Conservation (phyloP, 1,140 invertebrate species). For the Epicauta chinensis region DNA sequence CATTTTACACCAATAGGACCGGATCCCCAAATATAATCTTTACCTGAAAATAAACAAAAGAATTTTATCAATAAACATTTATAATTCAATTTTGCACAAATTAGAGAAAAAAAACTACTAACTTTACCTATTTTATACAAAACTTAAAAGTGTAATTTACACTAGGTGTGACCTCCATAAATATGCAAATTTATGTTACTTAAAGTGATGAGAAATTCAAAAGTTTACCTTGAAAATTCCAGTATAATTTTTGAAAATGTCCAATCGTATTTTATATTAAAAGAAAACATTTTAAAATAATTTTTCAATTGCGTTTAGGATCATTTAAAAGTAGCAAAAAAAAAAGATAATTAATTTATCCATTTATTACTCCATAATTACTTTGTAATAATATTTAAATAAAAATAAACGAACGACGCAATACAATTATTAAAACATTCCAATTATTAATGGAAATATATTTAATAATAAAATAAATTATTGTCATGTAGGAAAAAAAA, state of each 20-base stretch:
- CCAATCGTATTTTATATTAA: neutral
- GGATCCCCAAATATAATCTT: constrained; percentile 58
- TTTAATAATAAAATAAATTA: no score
- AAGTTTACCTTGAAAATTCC: constrained; percentile 17
- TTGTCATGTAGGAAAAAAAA: no score
- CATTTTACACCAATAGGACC: constrained; percentile 46
- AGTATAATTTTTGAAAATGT: constrained; percentile 15
- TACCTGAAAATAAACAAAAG: constrained; percentile 40
- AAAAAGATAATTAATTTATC: no score
- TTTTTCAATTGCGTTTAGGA: no score
- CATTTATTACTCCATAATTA: no score
- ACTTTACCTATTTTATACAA: constrained; percentile 13
- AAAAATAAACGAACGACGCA: no score
- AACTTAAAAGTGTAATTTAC: constrained; percentile 13
- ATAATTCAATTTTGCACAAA: neutral
- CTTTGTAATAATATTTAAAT: no score
- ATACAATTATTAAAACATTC: no score
- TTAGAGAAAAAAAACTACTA: neutral
- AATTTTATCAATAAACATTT: no score
- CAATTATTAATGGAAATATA: no score
- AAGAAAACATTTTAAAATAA: no score
- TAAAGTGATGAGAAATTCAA: constrained; percentile 16
- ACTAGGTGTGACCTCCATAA: constrained; percentile 17
- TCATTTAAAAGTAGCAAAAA: no score
- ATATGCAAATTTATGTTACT: constrained; percentile 15